phyloP scores from a whole-genome alignment of 1,140 invertebrate genomes.

The Dufourea novaeangliae region DNA sequence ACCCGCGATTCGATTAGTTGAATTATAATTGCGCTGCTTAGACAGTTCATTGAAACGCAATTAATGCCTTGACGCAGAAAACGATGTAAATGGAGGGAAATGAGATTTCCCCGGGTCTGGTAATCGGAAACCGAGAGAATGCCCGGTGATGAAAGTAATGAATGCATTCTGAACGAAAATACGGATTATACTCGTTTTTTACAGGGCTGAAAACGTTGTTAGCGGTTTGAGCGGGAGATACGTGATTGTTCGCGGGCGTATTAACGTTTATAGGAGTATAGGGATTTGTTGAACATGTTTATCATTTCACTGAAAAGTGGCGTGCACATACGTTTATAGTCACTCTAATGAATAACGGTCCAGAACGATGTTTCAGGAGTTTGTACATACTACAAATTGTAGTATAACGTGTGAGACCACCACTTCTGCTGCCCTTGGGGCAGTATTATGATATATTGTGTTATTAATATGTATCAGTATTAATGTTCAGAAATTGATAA shows the following conservation, averaged over 20 bases:
- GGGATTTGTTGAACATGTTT: not conserved
- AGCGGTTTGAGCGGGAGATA: not conserved
- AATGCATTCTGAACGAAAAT: not conserved
- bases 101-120: not conserved
- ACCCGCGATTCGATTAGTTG: constrained; percentile 1
- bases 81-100: not conserved
- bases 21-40: constrained; percentile 9
- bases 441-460: too few species aligned
- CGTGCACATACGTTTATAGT: too few species aligned
- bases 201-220: not conserved
- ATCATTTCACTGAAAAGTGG: too few species aligned
- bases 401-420: too few species aligned
- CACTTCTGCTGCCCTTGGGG: too few species aligned
- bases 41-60: constrained; percentile 4
- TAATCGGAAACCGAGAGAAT: not conserved
- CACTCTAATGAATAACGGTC: too few species aligned
- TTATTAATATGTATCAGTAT: too few species aligned
- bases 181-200: constrained; percentile 3
- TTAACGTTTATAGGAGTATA: not conserved
- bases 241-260: not conserved
- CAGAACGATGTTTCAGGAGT: too few species aligned
- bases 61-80: not conserved
- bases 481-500: too few species aligned
- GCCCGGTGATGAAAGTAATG: not conserved
- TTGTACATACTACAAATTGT: too few species aligned